These are phyloP conservation scores for Olivierus martensii DNA, from an alignment of 1,140 invertebrate species.

Conservation along the genomic window DNA sequence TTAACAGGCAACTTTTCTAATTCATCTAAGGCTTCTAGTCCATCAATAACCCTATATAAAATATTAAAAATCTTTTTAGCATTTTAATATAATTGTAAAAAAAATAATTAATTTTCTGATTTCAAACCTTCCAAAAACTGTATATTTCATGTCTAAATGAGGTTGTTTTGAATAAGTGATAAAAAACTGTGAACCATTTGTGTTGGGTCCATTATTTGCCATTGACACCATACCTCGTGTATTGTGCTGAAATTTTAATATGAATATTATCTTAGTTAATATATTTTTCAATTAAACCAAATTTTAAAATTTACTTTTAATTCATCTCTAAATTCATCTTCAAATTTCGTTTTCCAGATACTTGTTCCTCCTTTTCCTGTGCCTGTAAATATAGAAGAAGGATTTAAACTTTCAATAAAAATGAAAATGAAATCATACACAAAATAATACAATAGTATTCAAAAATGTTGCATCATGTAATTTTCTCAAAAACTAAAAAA, in stretches of 20 bases:
- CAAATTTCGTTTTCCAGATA: conserved; percentile 84
- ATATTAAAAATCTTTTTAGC: background rate
- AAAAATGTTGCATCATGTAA: too few species aligned
- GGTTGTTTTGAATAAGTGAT: conserved; percentile 85
- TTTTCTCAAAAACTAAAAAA: too few species aligned
- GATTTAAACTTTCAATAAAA: conserved; percentile 13
- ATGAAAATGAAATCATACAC: too few species aligned
- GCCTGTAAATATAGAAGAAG: conserved; percentile 32
- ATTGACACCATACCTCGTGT: conserved; percentile 81
- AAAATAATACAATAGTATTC: too few species aligned
- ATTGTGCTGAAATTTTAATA: conserved; percentile 49
- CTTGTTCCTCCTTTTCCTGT: conserved; percentile 88
- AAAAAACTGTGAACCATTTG: conserved; percentile 98
- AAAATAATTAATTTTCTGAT: background rate
- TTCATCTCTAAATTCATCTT: conserved; percentile 92
- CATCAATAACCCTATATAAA: conserved; percentile 65
- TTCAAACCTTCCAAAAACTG: conserved; percentile 82
- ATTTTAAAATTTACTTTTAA: conserved; percentile 47
- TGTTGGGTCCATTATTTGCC: conserved; percentile 97
- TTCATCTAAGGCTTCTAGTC: conserved; percentile 88
- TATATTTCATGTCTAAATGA: conserved; percentile 95
- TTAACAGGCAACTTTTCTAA: conserved; percentile 90
- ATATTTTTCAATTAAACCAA: too few species aligned
- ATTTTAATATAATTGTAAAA: background rate
- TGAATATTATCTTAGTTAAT: too few species aligned